Evolutionary conservation across 2,888 invertebrate genomes (phyloP).

Genomic region (Rhagophthalmus giganteus): DNA sequence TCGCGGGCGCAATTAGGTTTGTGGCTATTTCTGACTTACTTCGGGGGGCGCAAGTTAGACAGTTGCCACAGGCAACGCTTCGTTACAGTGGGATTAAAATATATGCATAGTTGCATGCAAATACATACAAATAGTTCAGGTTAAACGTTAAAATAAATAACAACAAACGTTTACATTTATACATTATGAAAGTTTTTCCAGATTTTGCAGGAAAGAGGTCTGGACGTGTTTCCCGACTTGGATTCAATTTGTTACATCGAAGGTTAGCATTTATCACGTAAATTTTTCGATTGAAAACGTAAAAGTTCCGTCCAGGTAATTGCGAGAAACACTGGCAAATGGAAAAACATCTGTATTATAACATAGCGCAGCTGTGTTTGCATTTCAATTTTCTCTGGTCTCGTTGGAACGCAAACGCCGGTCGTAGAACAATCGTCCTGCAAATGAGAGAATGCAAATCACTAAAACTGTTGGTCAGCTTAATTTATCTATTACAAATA

Average conservation of each 20-base stretch:
- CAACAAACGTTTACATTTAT: too few species aligned
- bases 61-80: too few species aligned
- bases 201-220: constrained; percentile 1
- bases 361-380: constrained; percentile 73
- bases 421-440: constrained; percentile 65
- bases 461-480: constrained; percentile 24
- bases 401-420: constrained; percentile 67
- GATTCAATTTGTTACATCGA: constrained; percentile 5
- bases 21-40: too few species aligned
- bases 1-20: too few species aligned
- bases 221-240: constrained; percentile 1
- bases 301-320: constrained; percentile 37
- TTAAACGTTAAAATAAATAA: too few species aligned
- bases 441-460: constrained; percentile 65
- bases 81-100: too few species aligned
- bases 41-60: not conserved
- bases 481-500: too few species aligned
- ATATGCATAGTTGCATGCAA: too few species aligned
- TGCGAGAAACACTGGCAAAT: constrained; percentile 72
- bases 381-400: constrained; percentile 79
- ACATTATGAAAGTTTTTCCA: constrained; percentile 15
- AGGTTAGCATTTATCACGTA: not conserved
- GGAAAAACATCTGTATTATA: constrained; percentile 76
- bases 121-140: too few species aligned
- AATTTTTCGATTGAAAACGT: not conserved